phyloP scores from a whole-genome alignment of 2,888 invertebrate genomes.

The Leptinotarsa haldemani region DNA sequence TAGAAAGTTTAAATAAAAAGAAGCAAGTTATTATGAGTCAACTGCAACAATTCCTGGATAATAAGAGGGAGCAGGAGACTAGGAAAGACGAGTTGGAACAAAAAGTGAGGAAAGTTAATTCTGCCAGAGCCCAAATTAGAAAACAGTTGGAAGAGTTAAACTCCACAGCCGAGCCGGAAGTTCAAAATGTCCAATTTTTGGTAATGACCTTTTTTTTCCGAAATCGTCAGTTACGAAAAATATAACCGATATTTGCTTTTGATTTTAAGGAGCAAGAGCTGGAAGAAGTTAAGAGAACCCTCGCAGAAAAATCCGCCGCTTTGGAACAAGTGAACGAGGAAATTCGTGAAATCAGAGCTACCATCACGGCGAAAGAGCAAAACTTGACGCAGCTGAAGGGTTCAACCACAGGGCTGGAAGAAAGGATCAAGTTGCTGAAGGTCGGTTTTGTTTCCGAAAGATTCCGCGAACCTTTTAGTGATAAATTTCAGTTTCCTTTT shows the following conservation, averaged over 20 bases:
- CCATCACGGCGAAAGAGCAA: conserved; percentile 62
- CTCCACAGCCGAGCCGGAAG: conserved; percentile 60
- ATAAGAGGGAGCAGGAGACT: conserved; percentile 51
- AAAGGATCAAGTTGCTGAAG: conserved; percentile 54
- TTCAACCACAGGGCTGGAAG: conserved; percentile 53
- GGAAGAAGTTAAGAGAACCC: conserved; percentile 61
- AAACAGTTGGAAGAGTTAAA: conserved; percentile 55
- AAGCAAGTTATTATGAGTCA: conserved; percentile 51
- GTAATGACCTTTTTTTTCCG: conserved; percentile 46
- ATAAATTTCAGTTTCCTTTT: conserved; percentile 27
- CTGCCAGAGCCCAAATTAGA: conserved; percentile 51
- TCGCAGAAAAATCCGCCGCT: conserved; percentile 63
- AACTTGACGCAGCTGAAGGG: conserved; percentile 60
- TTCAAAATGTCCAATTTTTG: conserved; percentile 59
- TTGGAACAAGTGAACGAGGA: conserved; percentile 57
- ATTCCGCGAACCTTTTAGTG: background rate
- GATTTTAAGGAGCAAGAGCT: conserved; percentile 59
- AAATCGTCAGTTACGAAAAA: too few relatives aligned
- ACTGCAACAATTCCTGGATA: conserved; percentile 53
- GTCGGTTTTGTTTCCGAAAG: conserved; percentile 44
- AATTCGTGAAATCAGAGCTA: conserved; percentile 51
- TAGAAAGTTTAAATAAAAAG: conserved; percentile 59
- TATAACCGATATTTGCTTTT: too few relatives aligned
- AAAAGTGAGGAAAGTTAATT: conserved; percentile 55
- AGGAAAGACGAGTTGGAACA: conserved; percentile 55